phyloP scores from a whole-genome alignment of 2,888 invertebrate genomes.

The Mythimna pallens region DNA sequence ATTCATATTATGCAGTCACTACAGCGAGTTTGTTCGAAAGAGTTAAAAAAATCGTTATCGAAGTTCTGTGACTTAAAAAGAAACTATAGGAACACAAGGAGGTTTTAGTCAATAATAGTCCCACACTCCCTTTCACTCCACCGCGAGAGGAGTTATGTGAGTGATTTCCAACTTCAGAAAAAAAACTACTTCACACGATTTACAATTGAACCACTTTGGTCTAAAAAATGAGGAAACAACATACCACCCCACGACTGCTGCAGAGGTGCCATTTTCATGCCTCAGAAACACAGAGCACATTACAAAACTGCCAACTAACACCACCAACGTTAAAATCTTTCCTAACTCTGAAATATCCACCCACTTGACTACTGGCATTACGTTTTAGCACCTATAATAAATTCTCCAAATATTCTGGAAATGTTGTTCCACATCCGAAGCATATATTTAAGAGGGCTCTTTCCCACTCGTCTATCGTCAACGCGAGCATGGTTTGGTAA shows the following conservation, averaged over 20 bases:
- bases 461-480: no score
- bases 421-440: conserved; percentile 16
- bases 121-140: no score
- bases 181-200: no score
- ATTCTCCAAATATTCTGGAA: conserved; percentile 31
- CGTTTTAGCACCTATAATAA: conserved; percentile 17
- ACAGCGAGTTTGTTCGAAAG: no score
- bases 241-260: background rate
- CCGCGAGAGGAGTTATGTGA: no score
- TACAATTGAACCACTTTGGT: background rate
- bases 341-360: background rate
- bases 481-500: no score
- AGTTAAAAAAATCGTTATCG: no score
- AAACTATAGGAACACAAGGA: no score
- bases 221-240: background rate
- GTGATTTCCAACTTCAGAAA: no score
- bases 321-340: background rate
- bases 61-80: no score
- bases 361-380: conserved; percentile 24
- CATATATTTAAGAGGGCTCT: background rate
- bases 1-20: no score
- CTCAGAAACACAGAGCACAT: background rate
- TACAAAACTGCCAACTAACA: background rate
- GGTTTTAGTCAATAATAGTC: no score
- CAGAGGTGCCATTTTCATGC: conserved; percentile 10